Evolutionary conservation across 2,113 vertebrate genomes (phyloP), one percentile per base, ranked within the genome.

Genomic region (Camarhynchus parvulus): DNA sequence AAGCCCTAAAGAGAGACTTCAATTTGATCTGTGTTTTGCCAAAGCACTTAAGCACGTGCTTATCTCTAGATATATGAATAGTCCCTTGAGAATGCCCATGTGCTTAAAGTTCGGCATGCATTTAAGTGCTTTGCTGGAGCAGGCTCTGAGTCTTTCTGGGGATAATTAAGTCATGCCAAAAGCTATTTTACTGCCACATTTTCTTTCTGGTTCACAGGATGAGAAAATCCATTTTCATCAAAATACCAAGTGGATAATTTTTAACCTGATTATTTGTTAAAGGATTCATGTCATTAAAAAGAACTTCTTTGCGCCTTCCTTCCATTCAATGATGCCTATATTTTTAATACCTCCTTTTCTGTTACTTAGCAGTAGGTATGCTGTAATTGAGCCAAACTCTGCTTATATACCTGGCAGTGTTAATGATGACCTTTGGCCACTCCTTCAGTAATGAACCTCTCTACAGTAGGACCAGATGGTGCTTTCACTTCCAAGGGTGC

Each of bases 191-290:
- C 72, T 96, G 80, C 80, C 82, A 84, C 92, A 89, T 92, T 97
- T 96, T 96, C 95, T 94, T 94, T 97, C 95, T 97, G 96, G 94
- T 97, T 97, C 93, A 96, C 90, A 84, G 96, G 94, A 97, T 97
- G 96, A 97, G 96, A 97, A 95, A 97, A 97, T 97, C 94, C 94
- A 94, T 97, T 97, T 92, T 97, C 87, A 96, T 97, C 95, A 97
- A 94, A 96, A 91, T 87, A 95, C 92, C 79, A 90, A 94, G 85
- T 94, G 86, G 95, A 96, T 95, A 24, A 96, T 95, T 96, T 95
- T 94, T 87, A 96, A 94, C 94, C 61, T 94, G 96, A 94, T 97
- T 96, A 96, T 97, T 96, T 95, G 86, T 92, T 94, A 94, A 93
- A 94, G 84, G 88, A 94, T 80, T 90, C 82, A 16, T 33, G 79